phyloP scores from a whole-genome alignment of 1,140 invertebrate genomes.

The Aphis gossypii region DNA sequence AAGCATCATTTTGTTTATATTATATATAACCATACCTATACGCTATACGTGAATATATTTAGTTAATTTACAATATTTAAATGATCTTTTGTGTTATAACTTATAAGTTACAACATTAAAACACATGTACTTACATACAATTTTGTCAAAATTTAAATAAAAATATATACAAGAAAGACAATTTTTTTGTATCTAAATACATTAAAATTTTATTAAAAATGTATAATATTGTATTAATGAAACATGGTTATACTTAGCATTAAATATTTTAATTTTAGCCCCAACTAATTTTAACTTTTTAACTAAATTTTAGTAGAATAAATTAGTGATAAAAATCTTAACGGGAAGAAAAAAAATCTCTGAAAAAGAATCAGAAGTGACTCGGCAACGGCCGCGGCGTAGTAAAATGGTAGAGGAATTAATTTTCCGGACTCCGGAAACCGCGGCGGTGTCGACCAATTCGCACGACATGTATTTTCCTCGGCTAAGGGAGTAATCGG shows the following conservation, averaged over 20 bases:
- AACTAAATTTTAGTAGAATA: not conserved
- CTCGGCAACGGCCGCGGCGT: not conserved
- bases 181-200: not conserved
- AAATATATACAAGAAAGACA: not conserved
- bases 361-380: not conserved
- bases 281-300: not conserved
- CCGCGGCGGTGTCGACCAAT: not conserved
- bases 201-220: not conserved
- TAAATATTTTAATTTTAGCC: not conserved
- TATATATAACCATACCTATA: not conserved
- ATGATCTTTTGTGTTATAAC: not conserved
- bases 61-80: not conserved
- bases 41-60: no score
- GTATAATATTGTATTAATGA: not conserved
- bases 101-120: not conserved
- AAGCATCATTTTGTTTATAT: not conserved
- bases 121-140: not conserved
- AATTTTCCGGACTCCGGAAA: constrained; percentile 21
- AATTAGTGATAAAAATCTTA: constrained; percentile 12
- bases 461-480: constrained; percentile 23
- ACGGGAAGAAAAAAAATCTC: not conserved
- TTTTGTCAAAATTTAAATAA: not conserved
- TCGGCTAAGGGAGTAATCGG: not conserved
- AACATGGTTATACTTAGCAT: not conserved
- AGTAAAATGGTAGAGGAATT: not conserved